Evolutionary conservation across 2,113 vertebrate genomes (phyloP).

Genomic region (Sigmodon hispidus): DNA sequence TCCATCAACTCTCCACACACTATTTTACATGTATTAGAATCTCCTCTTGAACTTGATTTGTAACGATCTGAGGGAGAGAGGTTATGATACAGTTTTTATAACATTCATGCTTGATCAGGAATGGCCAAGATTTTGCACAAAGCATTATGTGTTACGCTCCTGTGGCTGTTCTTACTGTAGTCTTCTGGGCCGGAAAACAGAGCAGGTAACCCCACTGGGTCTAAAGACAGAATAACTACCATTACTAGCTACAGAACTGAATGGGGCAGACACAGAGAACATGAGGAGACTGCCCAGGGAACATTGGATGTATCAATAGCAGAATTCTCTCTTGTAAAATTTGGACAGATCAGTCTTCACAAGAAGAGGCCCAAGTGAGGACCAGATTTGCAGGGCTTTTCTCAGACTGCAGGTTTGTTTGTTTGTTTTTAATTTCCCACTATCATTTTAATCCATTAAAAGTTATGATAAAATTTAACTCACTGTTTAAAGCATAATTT

Average conservation of each 20-base stretch:
- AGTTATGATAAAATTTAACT: not conserved
- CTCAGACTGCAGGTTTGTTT: too few species aligned
- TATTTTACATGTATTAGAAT: not conserved
- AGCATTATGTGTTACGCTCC: too few species aligned
- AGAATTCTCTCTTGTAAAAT: not conserved
- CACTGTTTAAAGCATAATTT: not conserved
- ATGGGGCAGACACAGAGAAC: not conserved
- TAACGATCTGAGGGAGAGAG: not conserved
- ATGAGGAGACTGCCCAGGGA: not conserved
- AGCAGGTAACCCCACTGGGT: not conserved
- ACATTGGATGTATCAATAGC: not conserved
- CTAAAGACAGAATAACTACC: not conserved
- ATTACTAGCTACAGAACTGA: not conserved
- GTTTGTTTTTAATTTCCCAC: not conserved
- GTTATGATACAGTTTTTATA: not conserved
- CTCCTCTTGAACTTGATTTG: not conserved
- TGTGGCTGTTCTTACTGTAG: not conserved
- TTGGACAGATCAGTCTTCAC: not conserved
- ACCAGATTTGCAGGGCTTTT: not conserved
- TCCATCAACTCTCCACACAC: accelerated
- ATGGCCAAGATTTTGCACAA: not conserved
- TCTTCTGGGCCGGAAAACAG: not conserved
- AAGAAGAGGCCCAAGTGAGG: not conserved
- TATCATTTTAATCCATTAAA: not conserved
- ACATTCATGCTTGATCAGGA: not conserved